Evolutionary conservation across 2,113 vertebrate species (phyloP).

Genomic region (Myrmecobius fasciatus): DNA sequence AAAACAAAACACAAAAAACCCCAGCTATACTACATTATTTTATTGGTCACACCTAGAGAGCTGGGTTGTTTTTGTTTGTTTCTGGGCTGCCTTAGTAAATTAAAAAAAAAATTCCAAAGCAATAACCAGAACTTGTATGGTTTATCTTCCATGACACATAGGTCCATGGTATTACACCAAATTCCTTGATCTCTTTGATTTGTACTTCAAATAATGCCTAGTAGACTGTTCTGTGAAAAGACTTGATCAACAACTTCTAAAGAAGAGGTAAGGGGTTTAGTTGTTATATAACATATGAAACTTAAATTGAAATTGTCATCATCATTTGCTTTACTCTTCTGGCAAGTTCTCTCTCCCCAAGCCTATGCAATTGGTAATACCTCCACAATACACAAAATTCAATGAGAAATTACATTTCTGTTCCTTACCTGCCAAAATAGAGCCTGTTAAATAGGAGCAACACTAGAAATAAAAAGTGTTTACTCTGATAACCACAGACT

Average conservation of each 20-base stretch:
- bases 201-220: constrained; percentile 63
- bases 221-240: constrained; percentile 55
- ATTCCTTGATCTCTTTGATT: constrained; percentile 59
- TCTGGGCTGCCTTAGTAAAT: constrained; percentile 18
- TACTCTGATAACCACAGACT: constrained; percentile 2
- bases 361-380: background rate
- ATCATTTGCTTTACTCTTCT: background rate
- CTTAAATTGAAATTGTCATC: constrained; percentile 13
- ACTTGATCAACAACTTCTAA: constrained; percentile 48
- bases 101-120: constrained; percentile 10
- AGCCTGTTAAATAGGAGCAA: constrained; percentile 16
- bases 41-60: background rate
- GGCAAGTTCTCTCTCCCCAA: background rate
- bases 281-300: constrained; percentile 28
- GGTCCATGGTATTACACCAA: constrained; percentile 8
- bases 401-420: background rate
- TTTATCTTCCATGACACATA: constrained; percentile 14
- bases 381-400: background rate
- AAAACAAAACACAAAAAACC: too few relatives aligned
- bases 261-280: background rate
- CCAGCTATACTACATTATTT: background rate
- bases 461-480: constrained; percentile 13
- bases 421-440: background rate
- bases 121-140: constrained; percentile 5
- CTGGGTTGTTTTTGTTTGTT: background rate